Conservation (phyloP, 2,797 vertebrate genomes). For the Acomys russatus region DNA sequence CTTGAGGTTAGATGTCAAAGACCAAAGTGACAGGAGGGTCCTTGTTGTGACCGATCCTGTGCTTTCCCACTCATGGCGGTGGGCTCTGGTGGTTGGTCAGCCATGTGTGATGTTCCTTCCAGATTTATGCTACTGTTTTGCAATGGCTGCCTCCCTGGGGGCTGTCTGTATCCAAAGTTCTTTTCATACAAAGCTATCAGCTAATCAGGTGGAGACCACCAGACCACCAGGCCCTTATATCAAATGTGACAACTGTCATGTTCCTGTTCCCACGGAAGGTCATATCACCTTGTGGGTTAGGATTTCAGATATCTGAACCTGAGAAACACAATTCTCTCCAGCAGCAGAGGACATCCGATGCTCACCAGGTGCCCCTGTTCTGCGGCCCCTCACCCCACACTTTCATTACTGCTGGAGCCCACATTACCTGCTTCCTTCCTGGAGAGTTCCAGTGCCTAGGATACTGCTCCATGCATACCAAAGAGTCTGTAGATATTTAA, state of each 20-base stretch:
- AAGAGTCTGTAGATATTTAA: neutral
- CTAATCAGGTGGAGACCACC: neutral
- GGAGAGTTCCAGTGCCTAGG: neutral
- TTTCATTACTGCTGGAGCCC: neutral
- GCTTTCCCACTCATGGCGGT: neutral
- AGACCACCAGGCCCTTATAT: neutral
- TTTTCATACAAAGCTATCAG: neutral
- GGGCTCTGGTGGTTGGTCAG: neutral
- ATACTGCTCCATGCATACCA: neutral
- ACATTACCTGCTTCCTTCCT: neutral
- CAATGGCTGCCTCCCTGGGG: too few relatives aligned
- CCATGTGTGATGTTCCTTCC: neutral
- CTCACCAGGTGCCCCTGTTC: neutral
- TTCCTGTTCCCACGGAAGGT: neutral
- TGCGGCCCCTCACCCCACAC: neutral
- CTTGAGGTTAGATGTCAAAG: neutral
- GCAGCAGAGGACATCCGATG: neutral
- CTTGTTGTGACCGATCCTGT: neutral
- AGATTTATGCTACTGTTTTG: neutral
- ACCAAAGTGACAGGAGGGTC: too few relatives aligned
- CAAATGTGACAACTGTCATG: neutral
- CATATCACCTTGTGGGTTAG: neutral
- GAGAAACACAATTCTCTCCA: neutral
- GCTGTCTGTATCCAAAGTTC: neutral
- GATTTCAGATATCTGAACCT: neutral